Evolutionary conservation across 2,797 vertebrate species (phyloP).

Genomic region (Falco cherrug): DNA sequence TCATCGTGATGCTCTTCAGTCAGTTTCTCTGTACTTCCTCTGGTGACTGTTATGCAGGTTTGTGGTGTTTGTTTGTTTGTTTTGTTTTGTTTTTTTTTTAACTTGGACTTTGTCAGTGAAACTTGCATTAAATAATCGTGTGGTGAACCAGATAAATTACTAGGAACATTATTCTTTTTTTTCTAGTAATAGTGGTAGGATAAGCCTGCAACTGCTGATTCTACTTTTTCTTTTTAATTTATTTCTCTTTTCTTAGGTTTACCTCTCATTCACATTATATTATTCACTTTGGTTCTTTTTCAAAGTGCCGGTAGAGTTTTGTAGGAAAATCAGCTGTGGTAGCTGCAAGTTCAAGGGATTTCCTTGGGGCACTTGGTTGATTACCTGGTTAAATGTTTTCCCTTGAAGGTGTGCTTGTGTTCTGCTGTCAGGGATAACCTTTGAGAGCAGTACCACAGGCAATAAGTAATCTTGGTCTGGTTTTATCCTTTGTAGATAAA

Average conservation of each 20-base stretch:
- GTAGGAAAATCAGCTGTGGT: background rate
- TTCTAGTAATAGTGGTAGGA: background rate
- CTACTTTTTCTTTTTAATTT: background rate
- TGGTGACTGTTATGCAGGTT: background rate
- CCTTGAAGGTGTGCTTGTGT: background rate
- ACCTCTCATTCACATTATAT: background rate
- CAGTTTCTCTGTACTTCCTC: too few species aligned
- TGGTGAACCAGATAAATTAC: background rate
- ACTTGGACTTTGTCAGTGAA: background rate
- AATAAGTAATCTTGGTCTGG: background rate
- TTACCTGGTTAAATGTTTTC: background rate
- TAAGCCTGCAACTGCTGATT: background rate
- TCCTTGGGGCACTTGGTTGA: accelerated
- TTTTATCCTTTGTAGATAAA: background rate
- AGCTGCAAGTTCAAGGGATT: background rate
- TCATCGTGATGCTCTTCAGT: background rate
- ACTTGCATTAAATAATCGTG: background rate
- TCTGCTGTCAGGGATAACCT: background rate
- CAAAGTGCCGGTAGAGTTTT: background rate
- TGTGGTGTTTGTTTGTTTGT: too few species aligned
- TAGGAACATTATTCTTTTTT: background rate
- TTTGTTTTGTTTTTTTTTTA: background rate
- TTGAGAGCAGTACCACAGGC: background rate
- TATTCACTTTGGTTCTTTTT: background rate
- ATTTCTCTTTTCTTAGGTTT: background rate